A percentile compares a stretch with the other conserved stretches of the same genome.
Evolutionary conservation across 1,140 invertebrate species (phyloP).

Genomic region (Halesus radiatus): DNA sequence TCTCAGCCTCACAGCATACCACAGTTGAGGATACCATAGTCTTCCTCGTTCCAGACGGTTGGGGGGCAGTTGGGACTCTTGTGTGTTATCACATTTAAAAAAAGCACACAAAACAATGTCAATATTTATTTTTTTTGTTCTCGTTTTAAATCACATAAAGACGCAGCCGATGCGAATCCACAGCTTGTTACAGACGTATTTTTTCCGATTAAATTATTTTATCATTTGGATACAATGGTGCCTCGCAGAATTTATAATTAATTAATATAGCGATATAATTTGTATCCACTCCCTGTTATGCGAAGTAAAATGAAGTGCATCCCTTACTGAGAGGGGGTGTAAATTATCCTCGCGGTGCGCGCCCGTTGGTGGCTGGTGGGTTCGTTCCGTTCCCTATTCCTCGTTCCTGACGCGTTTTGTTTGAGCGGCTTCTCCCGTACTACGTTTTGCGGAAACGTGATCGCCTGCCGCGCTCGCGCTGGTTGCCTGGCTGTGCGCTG

Average conservation of each 20-base stretch:
- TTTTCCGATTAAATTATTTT: no score
- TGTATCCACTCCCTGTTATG: neutral
- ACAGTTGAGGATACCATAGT: no score
- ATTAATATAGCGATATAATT: neutral
- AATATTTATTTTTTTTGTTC: no score
- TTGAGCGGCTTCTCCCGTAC: neutral
- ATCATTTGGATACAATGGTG: no score
- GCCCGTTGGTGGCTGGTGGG: neutral
- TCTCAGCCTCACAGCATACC: no score
- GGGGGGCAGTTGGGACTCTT: no score
- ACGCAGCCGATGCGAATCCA: no score
- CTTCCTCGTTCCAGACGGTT: no score
- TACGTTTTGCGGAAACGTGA: constrained; percentile 23
- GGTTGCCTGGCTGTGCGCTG: neutral
- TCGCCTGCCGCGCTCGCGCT: neutral
- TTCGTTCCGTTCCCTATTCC: neutral
- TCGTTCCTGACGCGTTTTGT: neutral
- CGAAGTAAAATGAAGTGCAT: neutral
- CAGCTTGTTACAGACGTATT: no score
- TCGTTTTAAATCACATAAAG: no score
- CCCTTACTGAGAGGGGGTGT: neutral
- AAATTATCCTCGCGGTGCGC: neutral
- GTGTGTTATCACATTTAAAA: no score
- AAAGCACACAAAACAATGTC: no score
- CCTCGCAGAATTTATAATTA: neutral